Evolutionary conservation across 2,113 vertebrate genomes (phyloP).

Genomic region (Orycteropus afer): DNA sequence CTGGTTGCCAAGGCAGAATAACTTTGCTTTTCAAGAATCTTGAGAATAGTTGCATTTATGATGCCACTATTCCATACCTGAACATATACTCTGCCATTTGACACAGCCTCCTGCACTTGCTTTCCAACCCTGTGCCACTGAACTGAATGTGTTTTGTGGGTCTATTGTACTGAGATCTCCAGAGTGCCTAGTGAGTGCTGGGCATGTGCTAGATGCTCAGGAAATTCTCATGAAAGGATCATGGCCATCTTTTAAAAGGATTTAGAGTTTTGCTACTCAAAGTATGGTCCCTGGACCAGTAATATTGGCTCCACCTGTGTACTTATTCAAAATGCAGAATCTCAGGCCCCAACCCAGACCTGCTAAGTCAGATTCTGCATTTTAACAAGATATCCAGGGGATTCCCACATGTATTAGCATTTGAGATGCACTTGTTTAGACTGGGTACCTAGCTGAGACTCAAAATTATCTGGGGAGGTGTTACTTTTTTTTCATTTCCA

Average conservation of each 20-base stretch:
- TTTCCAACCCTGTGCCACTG: background rate
- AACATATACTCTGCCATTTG: background rate
- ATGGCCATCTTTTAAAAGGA: background rate
- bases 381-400: background rate
- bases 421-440: background rate
- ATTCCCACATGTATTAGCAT: background rate
- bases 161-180: rapidly evolving
- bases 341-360: background rate
- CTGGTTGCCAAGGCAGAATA: slow-evolving; percentile 75
- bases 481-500: background rate
- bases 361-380: background rate
- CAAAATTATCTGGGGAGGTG: background rate
- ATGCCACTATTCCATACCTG: background rate
- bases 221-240: background rate
- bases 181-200: rapidly evolving
- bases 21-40: slow-evolving; percentile 68
- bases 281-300: background rate
- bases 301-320: background rate
- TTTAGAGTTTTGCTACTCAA: background rate
- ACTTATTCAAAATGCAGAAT: background rate
- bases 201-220: rapidly evolving
- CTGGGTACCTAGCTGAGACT: background rate
- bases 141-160: background rate
- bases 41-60: slow-evolving; percentile 39
- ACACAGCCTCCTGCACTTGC: background rate